phyloP scores from a whole-genome alignment of 1,140 invertebrate genomes.

The Hylaeus volcanicus region DNA sequence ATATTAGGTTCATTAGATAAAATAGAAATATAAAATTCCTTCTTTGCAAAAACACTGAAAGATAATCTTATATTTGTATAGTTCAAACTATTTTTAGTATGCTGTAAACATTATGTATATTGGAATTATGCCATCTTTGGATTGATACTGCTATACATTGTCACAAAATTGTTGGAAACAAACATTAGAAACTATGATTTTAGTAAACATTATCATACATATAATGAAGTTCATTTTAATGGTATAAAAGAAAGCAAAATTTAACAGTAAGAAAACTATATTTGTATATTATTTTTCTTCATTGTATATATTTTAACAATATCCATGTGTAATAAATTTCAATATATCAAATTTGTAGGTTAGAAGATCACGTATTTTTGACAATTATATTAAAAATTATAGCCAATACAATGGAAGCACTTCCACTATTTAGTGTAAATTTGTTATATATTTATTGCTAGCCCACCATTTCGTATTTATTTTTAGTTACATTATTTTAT shows the following conservation, averaged over 20 bases:
- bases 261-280: neutral
- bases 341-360: neutral
- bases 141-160: neutral
- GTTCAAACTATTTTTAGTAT: too few relatives aligned
- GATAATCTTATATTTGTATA: too few relatives aligned
- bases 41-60: too few relatives aligned
- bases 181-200: neutral
- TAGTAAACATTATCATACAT: neutral
- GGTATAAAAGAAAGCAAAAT: neutral
- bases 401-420: neutral
- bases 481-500: slow-evolving; percentile 16
- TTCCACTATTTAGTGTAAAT: slow-evolving; percentile 3
- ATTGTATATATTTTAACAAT: neutral
- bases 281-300: too few relatives aligned
- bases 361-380: neutral
- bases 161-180: neutral
- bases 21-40: too few relatives aligned
- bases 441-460: slow-evolving; percentile 32
- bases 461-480: neutral
- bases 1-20: too few relatives aligned
- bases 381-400: neutral
- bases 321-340: neutral
- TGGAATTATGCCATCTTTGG: too few relatives aligned
- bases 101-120: too few relatives aligned
- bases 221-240: neutral